phyloP scores from a whole-genome alignment of 2,888 invertebrate species.

The Rhyacophila evoluta region DNA sequence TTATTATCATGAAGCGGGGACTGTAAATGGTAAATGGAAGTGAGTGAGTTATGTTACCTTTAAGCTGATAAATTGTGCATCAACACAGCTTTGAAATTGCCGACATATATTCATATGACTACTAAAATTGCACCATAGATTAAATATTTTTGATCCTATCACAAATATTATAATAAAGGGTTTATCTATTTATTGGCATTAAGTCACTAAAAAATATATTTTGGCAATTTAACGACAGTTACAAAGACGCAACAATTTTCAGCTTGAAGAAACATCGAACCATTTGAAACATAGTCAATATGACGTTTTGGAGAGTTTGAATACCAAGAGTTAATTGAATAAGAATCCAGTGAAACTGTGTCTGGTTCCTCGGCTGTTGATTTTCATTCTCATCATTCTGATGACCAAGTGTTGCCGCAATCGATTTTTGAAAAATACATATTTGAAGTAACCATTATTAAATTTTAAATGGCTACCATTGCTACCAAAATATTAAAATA shows the following conservation, averaged over 20 bases:
- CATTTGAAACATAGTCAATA: background rate
- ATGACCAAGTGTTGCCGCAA: background rate
- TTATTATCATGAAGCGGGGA: constrained; percentile 42
- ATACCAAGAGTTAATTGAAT: background rate
- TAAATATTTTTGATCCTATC: background rate
- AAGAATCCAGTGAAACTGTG: background rate
- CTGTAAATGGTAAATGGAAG: constrained; percentile 37
- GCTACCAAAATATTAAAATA: background rate
- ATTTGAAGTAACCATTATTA: background rate
- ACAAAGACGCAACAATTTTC: background rate
- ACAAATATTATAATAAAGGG: background rate
- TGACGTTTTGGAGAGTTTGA: background rate
- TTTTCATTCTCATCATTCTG: too few relatives aligned
- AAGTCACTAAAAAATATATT: background rate
- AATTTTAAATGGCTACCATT: background rate
- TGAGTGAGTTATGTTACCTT: constrained; percentile 9
- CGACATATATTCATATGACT: background rate
- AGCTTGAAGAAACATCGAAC: background rate
- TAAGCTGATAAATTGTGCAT: background rate
- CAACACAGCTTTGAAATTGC: background rate
- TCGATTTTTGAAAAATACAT: background rate
- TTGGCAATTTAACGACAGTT: background rate
- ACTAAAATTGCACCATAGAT: background rate
- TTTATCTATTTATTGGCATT: background rate
- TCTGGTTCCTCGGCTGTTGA: background rate